Conservation (phyloP, 1,140 invertebrate genomes). For the Calephelis virginiensis region DNA sequence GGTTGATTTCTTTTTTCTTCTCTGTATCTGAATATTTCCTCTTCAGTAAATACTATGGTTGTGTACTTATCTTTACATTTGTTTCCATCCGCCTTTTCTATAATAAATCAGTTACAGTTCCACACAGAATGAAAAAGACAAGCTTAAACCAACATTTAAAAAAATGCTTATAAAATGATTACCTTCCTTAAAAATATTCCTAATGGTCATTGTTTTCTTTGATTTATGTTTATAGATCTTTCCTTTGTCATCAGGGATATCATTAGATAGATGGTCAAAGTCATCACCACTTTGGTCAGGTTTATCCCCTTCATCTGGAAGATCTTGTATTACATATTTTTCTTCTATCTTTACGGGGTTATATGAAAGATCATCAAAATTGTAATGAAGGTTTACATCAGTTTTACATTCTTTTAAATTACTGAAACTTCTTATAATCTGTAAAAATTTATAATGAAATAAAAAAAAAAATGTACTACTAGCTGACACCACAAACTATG, state of each 20-base stretch:
- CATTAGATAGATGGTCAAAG: background rate
- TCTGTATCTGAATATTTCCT: constrained; percentile 44
- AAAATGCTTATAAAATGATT: no score
- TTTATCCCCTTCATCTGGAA: background rate
- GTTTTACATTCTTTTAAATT: constrained; percentile 13
- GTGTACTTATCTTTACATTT: constrained; percentile 39
- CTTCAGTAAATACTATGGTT: constrained; percentile 38
- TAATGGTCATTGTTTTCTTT: background rate
- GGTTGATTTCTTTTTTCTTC: constrained; percentile 45
- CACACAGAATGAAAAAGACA: no score
- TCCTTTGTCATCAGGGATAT: background rate
- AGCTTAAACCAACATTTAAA: no score
- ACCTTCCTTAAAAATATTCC: no score
- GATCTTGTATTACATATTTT: background rate
- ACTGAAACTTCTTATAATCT: background rate
- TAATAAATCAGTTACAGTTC: no score
- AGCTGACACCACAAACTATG: no score
- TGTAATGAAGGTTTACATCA: background rate
- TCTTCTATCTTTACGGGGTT: background rate
- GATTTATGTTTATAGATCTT: background rate
- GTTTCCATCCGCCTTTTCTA: constrained; percentile 19
- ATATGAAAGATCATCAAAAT: background rate
- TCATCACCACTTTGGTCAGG: background rate
- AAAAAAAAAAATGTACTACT: no score
- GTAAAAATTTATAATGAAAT: background rate